A percentile compares a stretch with the other conserved stretches of the same genome.
Evolutionary conservation across 1,140 invertebrate genomes (phyloP).

Genomic region (Prorops nasuta): DNA sequence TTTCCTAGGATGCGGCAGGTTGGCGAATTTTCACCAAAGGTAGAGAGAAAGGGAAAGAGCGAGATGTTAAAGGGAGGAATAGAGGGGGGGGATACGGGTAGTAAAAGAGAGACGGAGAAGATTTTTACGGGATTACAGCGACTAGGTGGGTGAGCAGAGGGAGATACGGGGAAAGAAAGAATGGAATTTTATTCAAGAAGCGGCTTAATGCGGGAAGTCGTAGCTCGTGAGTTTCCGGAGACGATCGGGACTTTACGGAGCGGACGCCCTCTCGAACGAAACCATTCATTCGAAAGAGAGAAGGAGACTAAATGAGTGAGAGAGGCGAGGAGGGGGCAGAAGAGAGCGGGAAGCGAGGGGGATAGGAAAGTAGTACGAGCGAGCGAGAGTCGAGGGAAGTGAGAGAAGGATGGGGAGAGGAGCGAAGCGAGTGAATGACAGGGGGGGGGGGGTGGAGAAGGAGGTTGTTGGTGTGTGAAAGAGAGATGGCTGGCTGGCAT

Average conservation of each 20-base stretch:
- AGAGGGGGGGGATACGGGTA: not conserved
- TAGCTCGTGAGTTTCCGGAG: conserved; percentile 18
- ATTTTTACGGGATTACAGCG: too few species aligned
- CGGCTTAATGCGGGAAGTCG: conserved; percentile 23
- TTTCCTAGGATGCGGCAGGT: too few species aligned
- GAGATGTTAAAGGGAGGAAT: not conserved
- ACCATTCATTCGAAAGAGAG: conserved; percentile 23
- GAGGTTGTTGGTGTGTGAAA: not conserved
- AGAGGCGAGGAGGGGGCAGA: not conserved
- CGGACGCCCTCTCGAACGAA: conserved; percentile 18
- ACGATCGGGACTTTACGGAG: conserved; percentile 21
- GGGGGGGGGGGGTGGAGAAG: not conserved
- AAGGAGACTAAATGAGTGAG: not conserved
- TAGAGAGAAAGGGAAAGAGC: too few species aligned
- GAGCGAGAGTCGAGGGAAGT: not conserved
- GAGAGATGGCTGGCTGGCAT: conserved; percentile 10
- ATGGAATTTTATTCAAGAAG: conserved; percentile 27
- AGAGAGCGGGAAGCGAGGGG: not conserved
- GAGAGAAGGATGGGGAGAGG: conserved; percentile 1
- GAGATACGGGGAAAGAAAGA: conserved; percentile 2
- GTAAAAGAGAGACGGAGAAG: conserved; percentile 7
- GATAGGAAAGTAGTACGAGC: conserved; percentile 14
- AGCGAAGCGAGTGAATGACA: conserved; percentile 11
- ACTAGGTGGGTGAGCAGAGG: not conserved
- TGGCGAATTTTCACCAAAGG: too few species aligned